Evolutionary conservation across 2,888 invertebrate genomes (phyloP), one percentile per base, ranked within the genome.

Genomic region (Parnassius apollo): DNA sequence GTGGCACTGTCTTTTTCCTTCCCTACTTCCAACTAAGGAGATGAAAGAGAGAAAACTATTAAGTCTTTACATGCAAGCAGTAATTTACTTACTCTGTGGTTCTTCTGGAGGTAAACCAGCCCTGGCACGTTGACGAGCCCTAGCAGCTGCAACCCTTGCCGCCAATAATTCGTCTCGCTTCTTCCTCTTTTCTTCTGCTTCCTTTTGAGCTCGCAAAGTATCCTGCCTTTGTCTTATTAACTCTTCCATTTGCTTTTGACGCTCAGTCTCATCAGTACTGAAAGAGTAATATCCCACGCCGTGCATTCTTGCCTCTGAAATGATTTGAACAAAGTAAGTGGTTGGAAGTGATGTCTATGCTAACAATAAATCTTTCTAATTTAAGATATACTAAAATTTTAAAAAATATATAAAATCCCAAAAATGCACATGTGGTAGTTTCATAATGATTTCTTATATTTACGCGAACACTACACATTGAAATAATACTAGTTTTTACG

Each of bases 251-350:
- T 99, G 98, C 72, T 94, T 93, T 1, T 93, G 89, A 70, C 98
- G 94, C 74, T 95, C 94, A 2, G 93, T 92, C 72, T 97, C 97
- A 73, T 98, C 96, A 53, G 95, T 96, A 12, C 98, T 97, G 83
- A 99, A 98, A 25, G 95, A 94, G 85, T 95, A 98, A 86, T 97
- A 99, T 7, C 97, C 97, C 18, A 97, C 97, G 76, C 98, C 99
- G 79, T 98, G 98, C 11, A 95, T 94, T 66, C 98, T 93, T 0
- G 98, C 97, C 94, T 99, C 98, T 95, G 83, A 2, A 70, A 65
- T 57, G 18, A 45, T 25, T 1, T 35, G 35, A 35, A 35, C 4
- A 35, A 4, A 35, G 1, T 35, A 35, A 35, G 35, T 1, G 35
- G 35, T 35, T 7, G 35, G 7, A 4, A 35, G 35, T 35, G 4